Conservation (phyloP, 2,797 vertebrate species). For the Cheracebus regulus region DNA sequence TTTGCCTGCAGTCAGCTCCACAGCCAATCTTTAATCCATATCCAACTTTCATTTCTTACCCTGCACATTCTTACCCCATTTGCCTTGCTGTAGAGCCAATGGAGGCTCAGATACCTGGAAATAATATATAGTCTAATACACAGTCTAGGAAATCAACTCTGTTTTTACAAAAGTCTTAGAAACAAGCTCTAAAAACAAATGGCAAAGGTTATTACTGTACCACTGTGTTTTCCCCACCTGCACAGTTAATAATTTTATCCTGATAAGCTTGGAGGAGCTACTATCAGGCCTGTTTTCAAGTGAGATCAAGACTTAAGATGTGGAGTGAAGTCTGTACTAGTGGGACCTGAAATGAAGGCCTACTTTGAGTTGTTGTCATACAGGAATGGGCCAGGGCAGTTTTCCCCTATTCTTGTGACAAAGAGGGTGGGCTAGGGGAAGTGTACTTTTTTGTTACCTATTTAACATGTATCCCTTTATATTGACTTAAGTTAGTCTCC, state of each 20-base stretch:
- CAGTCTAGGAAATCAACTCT: not conserved
- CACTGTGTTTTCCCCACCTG: not conserved
- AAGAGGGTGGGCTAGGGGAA: not conserved
- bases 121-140: not conserved
- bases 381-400: not conserved
- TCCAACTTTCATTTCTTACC: not conserved
- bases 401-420: not conserved
- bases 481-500: not conserved
- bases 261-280: not conserved
- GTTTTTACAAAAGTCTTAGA: not conserved
- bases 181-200: not conserved
- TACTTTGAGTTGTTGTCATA: not conserved
- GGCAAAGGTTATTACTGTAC: not conserved
- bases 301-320: not conserved
- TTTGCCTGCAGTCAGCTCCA: not conserved
- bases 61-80: not conserved
- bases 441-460: not conserved
- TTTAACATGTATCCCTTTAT: not conserved
- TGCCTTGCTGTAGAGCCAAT: not conserved
- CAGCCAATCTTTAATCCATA: not conserved
- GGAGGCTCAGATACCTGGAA: not conserved
- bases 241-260: not conserved
- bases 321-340: not conserved
- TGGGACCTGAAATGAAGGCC: not conserved
- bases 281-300: not conserved